phyloP scores from a whole-genome alignment of 2,888 invertebrate genomes.

The Cheilosia pagana region DNA sequence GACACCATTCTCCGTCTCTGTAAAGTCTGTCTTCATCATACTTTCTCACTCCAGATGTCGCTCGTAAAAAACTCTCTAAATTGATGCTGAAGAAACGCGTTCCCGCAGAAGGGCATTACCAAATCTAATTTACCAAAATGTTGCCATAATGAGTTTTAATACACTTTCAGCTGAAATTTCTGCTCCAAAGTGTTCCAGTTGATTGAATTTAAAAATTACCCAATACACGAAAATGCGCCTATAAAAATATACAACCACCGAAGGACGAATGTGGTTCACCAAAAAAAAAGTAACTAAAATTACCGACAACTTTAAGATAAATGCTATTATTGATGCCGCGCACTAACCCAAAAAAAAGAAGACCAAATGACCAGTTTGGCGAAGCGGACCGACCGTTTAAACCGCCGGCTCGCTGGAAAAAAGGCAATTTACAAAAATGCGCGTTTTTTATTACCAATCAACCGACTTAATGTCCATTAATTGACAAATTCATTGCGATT shows the following conservation, averaged over 20 bases:
- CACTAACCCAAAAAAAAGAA: not conserved
- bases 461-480: conserved; percentile 24
- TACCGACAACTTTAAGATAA: conserved; percentile 22
- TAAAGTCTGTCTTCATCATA: too few relatives aligned
- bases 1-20: too few relatives aligned
- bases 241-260: conserved; percentile 1
- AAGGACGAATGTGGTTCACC: not conserved
- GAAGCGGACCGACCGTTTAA: conserved; percentile 1
- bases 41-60: too few relatives aligned
- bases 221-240: conserved; percentile 11
- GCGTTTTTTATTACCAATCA: conserved; percentile 39
- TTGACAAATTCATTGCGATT: conserved; percentile 43
- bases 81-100: not conserved
- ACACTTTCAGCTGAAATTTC: not conserved
- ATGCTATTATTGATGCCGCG: conserved; percentile 18
- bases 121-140: conserved; percentile 28
- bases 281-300: not conserved
- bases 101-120: not conserved
- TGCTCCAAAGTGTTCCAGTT: conserved; percentile 38
- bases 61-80: too few relatives aligned
- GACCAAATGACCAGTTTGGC: conserved; percentile 19
- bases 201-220: conserved; percentile 56
- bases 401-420: not conserved
- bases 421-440: conserved; percentile 48
- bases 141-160: conserved; percentile 31